Percentiles rank a stretch among this genome's conserved stretches.
These are phyloP conservation scores for Sciaenops ocellatus DNA, from an alignment of 2,797 vertebrate species.

Conservation along the genomic window DNA sequence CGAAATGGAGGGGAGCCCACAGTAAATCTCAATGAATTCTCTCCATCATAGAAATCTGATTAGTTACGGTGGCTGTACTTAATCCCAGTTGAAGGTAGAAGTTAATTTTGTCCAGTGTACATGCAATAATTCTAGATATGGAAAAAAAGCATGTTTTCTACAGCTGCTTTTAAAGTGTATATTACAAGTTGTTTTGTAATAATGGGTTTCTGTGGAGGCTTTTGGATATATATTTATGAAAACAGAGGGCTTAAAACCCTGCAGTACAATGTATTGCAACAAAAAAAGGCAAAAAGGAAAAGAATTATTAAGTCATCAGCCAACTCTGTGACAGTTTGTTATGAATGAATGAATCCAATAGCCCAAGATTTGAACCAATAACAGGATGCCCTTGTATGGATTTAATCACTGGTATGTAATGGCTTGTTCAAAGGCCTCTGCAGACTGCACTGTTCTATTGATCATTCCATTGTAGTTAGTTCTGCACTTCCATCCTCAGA, in stretches of 20 bases:
- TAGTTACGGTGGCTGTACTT: constrained; percentile 79
- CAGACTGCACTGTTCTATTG: constrained; percentile 72
- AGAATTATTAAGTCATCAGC: constrained; percentile 63
- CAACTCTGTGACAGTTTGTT: constrained; percentile 55
- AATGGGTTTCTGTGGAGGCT: background rate
- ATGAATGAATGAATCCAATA: constrained; percentile 61
- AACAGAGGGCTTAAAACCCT: constrained; percentile 2
- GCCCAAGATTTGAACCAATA: constrained; percentile 60
- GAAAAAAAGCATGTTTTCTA: constrained; percentile 37
- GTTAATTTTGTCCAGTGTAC: constrained; percentile 72
- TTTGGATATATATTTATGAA: background rate
- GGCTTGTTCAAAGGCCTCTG: constrained; percentile 54
- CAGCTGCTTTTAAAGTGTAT: constrained; percentile 28
- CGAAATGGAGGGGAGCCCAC: constrained; percentile 76
- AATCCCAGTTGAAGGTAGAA: constrained; percentile 81
- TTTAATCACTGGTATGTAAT: constrained; percentile 68
- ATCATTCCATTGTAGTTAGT: constrained; percentile 64
- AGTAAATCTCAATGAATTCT: constrained; percentile 78
- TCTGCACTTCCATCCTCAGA: constrained; percentile 58
- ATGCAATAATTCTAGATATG: constrained; percentile 51
- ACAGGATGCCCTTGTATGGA: constrained; percentile 70
- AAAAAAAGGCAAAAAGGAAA: constrained; percentile 17
- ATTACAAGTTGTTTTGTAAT: background rate
- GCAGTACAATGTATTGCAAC: constrained; percentile 15
- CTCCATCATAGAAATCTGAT: constrained; percentile 79